A percentile compares a stretch with the other conserved stretches of the same genome.
These are phyloP conservation scores for Orthosia incerta DNA, from an alignment of 2,888 invertebrate species.

Conservation along the genomic window DNA sequence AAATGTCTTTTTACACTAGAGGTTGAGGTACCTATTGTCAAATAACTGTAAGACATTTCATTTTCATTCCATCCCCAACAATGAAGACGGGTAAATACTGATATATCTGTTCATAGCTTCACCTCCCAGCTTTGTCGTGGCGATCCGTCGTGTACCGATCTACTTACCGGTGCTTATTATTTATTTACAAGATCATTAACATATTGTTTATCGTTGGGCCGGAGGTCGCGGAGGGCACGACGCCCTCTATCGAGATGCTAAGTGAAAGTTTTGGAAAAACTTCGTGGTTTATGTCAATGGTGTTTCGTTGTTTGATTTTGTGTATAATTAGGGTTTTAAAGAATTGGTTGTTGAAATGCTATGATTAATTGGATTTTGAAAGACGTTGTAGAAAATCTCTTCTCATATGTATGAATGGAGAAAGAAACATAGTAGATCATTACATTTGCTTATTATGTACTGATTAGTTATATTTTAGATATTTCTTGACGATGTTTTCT, in stretches of 20 bases:
- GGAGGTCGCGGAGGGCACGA: constrained; percentile 35
- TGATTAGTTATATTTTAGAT: no score
- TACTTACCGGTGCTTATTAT: constrained; percentile 69
- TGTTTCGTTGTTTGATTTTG: constrained; percentile 1
- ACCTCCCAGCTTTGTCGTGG: constrained; percentile 32
- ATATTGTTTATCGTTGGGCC: constrained; percentile 69
- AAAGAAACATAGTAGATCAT: no score
- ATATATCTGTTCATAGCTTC: constrained; percentile 1
- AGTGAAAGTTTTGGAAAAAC: constrained; percentile 49
- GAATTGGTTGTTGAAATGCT: neutral
- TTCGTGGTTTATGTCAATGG: constrained; percentile 14
- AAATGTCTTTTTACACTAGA: no score
- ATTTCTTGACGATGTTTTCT: no score
- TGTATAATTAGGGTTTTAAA: constrained; percentile 18
- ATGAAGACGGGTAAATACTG: neutral
- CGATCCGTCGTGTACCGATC: constrained; percentile 31
- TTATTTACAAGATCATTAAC: constrained; percentile 76
- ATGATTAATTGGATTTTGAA: constrained; percentile 3
- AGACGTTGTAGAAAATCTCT: neutral
- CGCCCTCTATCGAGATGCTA: constrained; percentile 24
- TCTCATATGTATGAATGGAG: no score
- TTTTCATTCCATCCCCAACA: no score
- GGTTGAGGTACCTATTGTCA: no score
- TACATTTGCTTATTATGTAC: no score
- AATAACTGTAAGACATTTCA: no score